Evolutionary conservation across 2,113 vertebrate genomes (phyloP), one percentile per base, ranked within the genome.

Genomic region (Galbula dea): DNA sequence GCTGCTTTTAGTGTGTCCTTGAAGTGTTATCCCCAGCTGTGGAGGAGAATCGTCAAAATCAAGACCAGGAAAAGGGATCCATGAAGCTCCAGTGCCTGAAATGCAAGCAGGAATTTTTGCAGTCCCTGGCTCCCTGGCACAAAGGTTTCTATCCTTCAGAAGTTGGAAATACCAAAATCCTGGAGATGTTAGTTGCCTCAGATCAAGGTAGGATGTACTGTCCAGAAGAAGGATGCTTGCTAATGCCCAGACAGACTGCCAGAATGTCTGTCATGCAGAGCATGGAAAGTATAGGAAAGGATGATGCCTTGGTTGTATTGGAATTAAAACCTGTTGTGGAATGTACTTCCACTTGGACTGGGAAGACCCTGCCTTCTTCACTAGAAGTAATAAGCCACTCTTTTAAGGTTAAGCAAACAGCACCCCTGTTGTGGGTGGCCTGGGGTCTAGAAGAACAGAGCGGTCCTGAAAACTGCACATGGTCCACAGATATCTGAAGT

Each of bases 21-120:
- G 97, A 98, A 15, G 93, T 99, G 66, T 94, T 99, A 78, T 93
- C 88, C 10, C 97, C 77, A 8, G 96, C 97, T n/a, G 90, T 93
- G 61, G 98, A 98, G 87, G 97, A 98, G 46, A 99, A 99, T 86
- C 91, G 15, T 8, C 96, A 46, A 15, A 84, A 75, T 63, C 90
- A 69, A 4, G 75, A 94, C 75, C 93, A 95, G 24, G 84, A 73
- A 9, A 96, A 93, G 26, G 67, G 86, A 72, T 67, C 63, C 8
- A 39, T 77, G 2, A 96, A 89, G 30, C 89, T 99, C 75, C 98
- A 99, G 94, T 99, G 99, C 82, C 98, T 99, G 22, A 98, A 98
- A 84, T 99, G 99, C 95, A 96, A 97, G 58, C 96, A 94, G 5
- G 98, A 98, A 95, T 98, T 99, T 94, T 90, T 23, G 2, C 93